Conservation (phyloP, 2,113 vertebrate species). For the Saccopteryx leptura region DNA sequence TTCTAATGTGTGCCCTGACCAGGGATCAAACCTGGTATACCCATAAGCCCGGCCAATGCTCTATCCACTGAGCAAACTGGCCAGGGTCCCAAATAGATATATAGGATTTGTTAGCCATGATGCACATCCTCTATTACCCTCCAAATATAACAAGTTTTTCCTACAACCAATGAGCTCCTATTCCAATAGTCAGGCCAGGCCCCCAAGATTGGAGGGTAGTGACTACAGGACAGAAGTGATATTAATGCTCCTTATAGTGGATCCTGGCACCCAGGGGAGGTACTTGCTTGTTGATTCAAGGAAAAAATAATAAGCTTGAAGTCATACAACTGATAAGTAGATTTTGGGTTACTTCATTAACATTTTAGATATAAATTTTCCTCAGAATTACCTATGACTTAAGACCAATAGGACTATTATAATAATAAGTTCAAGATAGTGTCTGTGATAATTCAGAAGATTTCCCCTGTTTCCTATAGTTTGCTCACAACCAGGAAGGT, state of each 20-base stretch:
- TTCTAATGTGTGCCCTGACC: no score
- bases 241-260: not conserved
- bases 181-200: not conserved
- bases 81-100: no score
- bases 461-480: not conserved
- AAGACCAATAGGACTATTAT: not conserved
- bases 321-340: not conserved
- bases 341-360: not conserved
- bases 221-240: not conserved
- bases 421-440: not conserved
- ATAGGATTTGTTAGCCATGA: not conserved
- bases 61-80: no score
- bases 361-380: not conserved
- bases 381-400: not conserved
- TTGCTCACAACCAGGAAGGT: not conserved
- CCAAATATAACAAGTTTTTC: not conserved
- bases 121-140: not conserved
- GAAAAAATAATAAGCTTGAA: not conserved
- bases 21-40: no score
- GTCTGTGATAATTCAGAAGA: not conserved
- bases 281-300: not conserved
- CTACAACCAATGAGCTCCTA: not conserved
- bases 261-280: no score
- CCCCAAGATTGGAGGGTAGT: rapidly evolving
- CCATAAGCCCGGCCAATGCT: no score